A percentile compares a stretch with the other conserved stretches of the same genome.
Evolutionary conservation across 2,888 invertebrate species (phyloP).

Genomic region (Eurytoma adleriae): DNA sequence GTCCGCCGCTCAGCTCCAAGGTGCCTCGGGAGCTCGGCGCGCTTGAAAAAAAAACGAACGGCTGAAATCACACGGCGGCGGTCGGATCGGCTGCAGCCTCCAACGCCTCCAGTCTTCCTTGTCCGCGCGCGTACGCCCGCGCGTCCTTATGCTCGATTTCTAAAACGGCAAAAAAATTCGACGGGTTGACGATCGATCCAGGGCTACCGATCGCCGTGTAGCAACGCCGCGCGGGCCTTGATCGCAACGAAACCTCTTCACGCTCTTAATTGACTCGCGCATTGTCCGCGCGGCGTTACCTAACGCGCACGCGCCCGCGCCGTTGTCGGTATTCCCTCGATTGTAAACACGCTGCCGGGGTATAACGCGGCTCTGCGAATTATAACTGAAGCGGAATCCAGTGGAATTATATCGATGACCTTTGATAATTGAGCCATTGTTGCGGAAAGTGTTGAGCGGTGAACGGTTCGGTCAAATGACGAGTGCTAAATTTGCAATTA

Average conservation of each 20-base stretch:
- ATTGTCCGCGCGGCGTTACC: slow-evolving; percentile 41
- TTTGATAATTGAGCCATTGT: too few relatives aligned
- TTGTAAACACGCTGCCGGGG: not conserved
- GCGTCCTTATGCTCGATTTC: slow-evolving; percentile 73
- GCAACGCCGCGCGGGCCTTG: slow-evolving; percentile 67
- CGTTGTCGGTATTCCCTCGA: slow-evolving; percentile 6
- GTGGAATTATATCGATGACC: too few relatives aligned
- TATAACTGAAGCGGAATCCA: too few relatives aligned
- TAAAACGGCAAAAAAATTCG: slow-evolving; percentile 68
- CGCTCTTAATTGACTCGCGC: slow-evolving; percentile 45
- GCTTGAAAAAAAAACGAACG: slow-evolving; percentile 5
- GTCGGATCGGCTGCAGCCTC: slow-evolving; percentile 17
- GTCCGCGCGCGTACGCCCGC: slow-evolving; percentile 54
- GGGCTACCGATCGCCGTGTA: slow-evolving; percentile 61
- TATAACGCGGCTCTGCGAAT: not conserved
- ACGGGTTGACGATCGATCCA: slow-evolving; percentile 64
- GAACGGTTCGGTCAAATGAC: too few relatives aligned
- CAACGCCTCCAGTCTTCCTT: slow-evolving; percentile 47
- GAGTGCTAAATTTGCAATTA: too few relatives aligned
- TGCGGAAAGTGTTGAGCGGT: too few relatives aligned
- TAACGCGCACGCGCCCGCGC: slow-evolving; percentile 32
- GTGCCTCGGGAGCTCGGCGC: slow-evolving; percentile 27
- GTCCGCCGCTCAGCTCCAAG: slow-evolving; percentile 61
- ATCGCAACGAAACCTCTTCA: slow-evolving; percentile 63
- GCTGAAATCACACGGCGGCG: slow-evolving; percentile 24